Evolutionary conservation across 1,140 invertebrate species (phyloP), one percentile per base, ranked within the genome.

Genomic region (Diachasma alloeum): DNA sequence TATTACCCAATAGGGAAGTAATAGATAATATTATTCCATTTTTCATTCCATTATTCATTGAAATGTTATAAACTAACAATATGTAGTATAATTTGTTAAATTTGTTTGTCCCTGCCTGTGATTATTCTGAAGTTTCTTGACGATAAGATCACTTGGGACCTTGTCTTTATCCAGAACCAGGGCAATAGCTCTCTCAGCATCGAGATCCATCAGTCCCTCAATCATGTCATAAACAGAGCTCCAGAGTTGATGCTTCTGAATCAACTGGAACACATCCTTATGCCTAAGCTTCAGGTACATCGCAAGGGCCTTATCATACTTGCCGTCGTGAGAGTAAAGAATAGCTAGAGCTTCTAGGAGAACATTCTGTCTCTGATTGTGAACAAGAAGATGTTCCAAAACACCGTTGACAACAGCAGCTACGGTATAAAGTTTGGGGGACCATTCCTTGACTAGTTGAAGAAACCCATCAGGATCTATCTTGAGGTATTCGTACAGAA

Each of bases 401-500:
- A 97, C 94, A 42, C 94, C 94, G 83, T 97, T 97, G 4, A 98
- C 94, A 4, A 99, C 93, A 10, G 95, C 94, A 19, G 92, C 93
- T 19, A 96, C 94, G 84, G 96, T 96, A 86, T 99, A 99, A 4
- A 99, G 87, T 48, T 92, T 90, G 5, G 94, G 92, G 9, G 94
- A 93, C 97, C 97, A 99, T 84, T 97, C 94, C 86, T 96, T 94
- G 0, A 99, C 93, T 42, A 98, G 87, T 81, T 95, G 92, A 0
- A 98, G 88, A 88, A 98, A 98, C n/a, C 95, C 95, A 88, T 93
- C 89, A 31, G 94, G 92, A 89, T 99, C 96, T 59, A 94, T 92
- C 86, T 97, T 95, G 0, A 99, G 89, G 87, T 96, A 99, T 85
- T 99, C 97, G 82, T 95, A 96, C 2, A 99, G 90, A 39, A 99